These are phyloP conservation scores for Chrysolina haemoptera DNA, from an alignment of 2,888 invertebrate species.

Conservation along the genomic window DNA sequence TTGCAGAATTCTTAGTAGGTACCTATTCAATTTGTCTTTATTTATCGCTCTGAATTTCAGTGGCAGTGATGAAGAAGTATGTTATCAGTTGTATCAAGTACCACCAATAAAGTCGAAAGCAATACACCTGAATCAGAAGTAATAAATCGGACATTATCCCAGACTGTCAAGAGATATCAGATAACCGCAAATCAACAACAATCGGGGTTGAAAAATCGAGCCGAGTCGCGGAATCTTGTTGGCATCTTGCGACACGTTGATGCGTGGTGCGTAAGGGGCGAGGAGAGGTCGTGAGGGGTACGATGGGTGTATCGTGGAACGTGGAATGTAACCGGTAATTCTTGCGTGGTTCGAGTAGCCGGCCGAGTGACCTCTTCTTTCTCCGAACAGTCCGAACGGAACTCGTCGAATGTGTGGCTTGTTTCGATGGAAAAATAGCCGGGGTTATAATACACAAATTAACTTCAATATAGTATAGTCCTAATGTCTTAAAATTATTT, in stretches of 20 bases:
- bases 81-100: too few relatives aligned
- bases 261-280: background rate
- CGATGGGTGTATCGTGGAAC: conserved; percentile 13
- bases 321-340: conserved; percentile 22
- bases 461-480: too few relatives aligned
- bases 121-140: background rate
- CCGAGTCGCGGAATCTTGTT: background rate
- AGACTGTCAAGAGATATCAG: too few relatives aligned
- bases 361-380: conserved; percentile 22
- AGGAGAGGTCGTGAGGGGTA: background rate
- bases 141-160: background rate
- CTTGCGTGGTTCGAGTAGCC: conserved; percentile 14
- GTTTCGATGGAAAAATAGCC: background rate
- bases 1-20: too few relatives aligned
- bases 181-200: too few relatives aligned
- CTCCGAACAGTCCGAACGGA: conserved; percentile 18
- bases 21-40: too few relatives aligned
- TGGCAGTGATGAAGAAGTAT: too few relatives aligned
- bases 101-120: too few relatives aligned
- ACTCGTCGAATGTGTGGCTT: background rate
- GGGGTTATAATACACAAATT: background rate
- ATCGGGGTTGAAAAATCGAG: conserved; percentile 16
- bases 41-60: too few relatives aligned
- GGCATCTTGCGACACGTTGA: background rate
- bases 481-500: too few relatives aligned